A percentile compares a stretch with the other conserved stretches of the same genome.
phyloP scores from a whole-genome alignment of 2,888 invertebrate genomes.

The Drosophila borealis region DNA sequence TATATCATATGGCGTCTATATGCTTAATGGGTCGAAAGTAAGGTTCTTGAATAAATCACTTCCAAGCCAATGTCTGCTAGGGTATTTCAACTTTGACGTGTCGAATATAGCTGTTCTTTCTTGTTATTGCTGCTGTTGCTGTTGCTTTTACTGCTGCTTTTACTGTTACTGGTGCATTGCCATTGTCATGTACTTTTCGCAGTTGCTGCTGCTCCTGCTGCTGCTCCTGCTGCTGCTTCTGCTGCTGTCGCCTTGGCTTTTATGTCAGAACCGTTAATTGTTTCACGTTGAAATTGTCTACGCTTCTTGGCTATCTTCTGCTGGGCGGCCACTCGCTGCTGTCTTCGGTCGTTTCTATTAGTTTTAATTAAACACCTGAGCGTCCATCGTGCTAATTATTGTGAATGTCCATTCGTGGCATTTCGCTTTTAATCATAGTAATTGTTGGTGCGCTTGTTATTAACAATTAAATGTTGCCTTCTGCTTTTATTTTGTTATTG shows the following conservation, averaged over 20 bases:
- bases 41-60: no score
- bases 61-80: no score
- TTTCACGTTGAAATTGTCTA: conserved; percentile 66
- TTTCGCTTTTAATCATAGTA: conserved; percentile 66
- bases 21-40: no score
- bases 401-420: conserved; percentile 59
- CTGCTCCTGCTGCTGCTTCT: neutral
- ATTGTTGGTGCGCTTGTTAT: conserved; percentile 75
- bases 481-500: conserved; percentile 30
- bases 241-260: conserved; percentile 40
- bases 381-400: conserved; percentile 68
- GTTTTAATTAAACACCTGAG: conserved; percentile 78
- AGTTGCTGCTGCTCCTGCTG: conserved; percentile 11
- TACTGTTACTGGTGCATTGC: conserved; percentile 42
- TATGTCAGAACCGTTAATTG: conserved; percentile 68
- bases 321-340: conserved; percentile 2
- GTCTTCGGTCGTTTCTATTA: conserved; percentile 62
- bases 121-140: conserved; percentile 27
- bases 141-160: conserved; percentile 19
- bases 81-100: no score
- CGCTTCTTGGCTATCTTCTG: conserved; percentile 14
- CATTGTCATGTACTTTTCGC: conserved; percentile 32
- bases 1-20: no score
- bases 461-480: conserved; percentile 70
- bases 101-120: no score